A percentile compares a stretch with the other conserved stretches of the same genome.
Evolutionary conservation across 2,797 vertebrate species (phyloP).

Genomic region (Coilia nasus): DNA sequence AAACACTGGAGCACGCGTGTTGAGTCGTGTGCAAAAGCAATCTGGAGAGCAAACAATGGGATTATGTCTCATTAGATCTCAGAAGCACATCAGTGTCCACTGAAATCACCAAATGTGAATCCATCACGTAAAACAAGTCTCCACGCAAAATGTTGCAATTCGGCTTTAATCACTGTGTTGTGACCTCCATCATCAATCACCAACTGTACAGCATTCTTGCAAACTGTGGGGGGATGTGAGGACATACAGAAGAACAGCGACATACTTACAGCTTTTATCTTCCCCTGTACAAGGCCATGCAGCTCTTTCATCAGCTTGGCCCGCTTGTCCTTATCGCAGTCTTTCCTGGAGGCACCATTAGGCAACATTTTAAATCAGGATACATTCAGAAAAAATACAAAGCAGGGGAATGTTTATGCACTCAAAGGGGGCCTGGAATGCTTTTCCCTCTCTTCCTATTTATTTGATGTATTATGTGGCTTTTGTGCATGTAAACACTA

Average conservation of each 20-base stretch:
- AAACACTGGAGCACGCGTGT: slow-evolving; percentile 94
- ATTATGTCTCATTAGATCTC: neutral
- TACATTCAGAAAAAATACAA: neutral
- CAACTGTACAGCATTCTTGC: neutral
- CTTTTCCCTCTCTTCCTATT: no score
- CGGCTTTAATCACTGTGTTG: neutral
- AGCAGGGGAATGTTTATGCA: no score
- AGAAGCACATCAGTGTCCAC: neutral
- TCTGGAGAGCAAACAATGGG: slow-evolving; percentile 65
- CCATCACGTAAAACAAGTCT: neutral
- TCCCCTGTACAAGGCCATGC: slow-evolving; percentile 84
- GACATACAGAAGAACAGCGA: neutral
- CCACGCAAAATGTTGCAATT: neutral
- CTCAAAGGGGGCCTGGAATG: no score
- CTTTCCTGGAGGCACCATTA: slow-evolving; percentile 76
- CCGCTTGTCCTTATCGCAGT: slow-evolving; percentile 80
- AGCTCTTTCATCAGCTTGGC: slow-evolving; percentile 84
- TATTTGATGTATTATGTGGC: no score
- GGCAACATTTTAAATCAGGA: neutral
- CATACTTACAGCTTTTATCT: slow-evolving; percentile 84
- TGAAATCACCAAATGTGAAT: neutral
- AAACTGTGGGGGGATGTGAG: neutral
- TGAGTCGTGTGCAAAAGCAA: slow-evolving; percentile 93
- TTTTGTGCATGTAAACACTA: no score
- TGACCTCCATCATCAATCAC: neutral